Base-by-base conservation (phyloP, 2,888 invertebrate genomes). In the Linnaemya tessellans region DNA sequence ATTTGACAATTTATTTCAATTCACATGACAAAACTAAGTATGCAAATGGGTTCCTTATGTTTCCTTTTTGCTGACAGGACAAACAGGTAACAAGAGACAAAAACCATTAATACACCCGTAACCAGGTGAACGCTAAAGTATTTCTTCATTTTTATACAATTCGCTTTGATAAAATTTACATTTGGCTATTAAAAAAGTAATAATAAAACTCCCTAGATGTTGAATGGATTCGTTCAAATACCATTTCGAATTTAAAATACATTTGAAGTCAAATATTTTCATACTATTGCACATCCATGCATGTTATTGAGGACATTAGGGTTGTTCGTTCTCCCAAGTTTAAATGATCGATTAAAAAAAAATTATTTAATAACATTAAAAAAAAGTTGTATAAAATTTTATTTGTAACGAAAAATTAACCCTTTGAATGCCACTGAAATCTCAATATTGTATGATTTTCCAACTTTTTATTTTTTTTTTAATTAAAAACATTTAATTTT, bases 181-280 rank as follows among this genome's bases (percentile, higher is more conserved):
- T 65, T 25, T 25, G 30, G 1, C 25, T 65, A 13, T 65, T 65
- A 65, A 65, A 65, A 25, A 25, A 20, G 22, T 54, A 54, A 54
- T 54, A 20, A 51, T 15, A 67, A 67, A 67, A 67, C 49, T 30
- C 15, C 35, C 67, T 13, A 4, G n/a, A 49, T 46, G n/a, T 46
- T 30, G 46, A 67, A 49, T 30, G n/a, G 30, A 30, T 30, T 67
- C 46, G 22, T 30, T 49, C 46, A 67, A 67, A 51, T 67, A 51
- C 30, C 67, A 67, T 67, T 67, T 49, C 20, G 51, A 67, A 67
- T 51, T 51, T 49, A 51, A 67, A 51, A 67, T 51, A 67, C 67
- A 18, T 67, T 51, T 20, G 18, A 25, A 35, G 35, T 51, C 35
- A 67, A 67, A 51, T 67, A 67, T 67, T 13, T 51, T 20, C 35